Evolutionary conservation across 2,797 vertebrate genomes (phyloP).

Genomic region (Alauda arvensis): DNA sequence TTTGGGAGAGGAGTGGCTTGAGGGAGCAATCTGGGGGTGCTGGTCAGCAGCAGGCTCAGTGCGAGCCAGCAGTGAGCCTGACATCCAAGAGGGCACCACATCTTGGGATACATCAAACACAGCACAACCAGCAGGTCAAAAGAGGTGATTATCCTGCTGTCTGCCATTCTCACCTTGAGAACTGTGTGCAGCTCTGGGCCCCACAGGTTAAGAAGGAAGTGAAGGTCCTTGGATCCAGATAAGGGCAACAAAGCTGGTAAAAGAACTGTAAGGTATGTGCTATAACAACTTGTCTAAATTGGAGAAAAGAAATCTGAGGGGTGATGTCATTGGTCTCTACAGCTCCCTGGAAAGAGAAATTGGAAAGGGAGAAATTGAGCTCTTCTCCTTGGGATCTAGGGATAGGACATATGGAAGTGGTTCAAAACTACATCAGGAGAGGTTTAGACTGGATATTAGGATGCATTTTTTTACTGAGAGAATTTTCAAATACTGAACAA

Average conservation of each 20-base stretch:
- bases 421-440: background rate
- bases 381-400: background rate
- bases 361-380: background rate
- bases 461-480: background rate
- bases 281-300: background rate
- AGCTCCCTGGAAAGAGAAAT: background rate
- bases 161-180: background rate
- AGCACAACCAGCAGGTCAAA: background rate
- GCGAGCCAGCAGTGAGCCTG: background rate
- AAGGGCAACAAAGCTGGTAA: background rate
- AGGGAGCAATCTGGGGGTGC: background rate
- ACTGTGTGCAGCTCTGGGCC: background rate
- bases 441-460: background rate
- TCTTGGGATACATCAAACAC: background rate
- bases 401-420: background rate
- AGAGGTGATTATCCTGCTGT: background rate
- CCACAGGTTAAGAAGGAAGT: background rate
- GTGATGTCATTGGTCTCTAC: background rate
- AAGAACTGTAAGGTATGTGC: background rate
- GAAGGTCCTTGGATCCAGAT: background rate
- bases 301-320: background rate
- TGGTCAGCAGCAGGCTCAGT: background rate
- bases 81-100: background rate
- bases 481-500: background rate
- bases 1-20: background rate